phyloP scores from a whole-genome alignment of 2,888 invertebrate species.

The Thera britannica region DNA sequence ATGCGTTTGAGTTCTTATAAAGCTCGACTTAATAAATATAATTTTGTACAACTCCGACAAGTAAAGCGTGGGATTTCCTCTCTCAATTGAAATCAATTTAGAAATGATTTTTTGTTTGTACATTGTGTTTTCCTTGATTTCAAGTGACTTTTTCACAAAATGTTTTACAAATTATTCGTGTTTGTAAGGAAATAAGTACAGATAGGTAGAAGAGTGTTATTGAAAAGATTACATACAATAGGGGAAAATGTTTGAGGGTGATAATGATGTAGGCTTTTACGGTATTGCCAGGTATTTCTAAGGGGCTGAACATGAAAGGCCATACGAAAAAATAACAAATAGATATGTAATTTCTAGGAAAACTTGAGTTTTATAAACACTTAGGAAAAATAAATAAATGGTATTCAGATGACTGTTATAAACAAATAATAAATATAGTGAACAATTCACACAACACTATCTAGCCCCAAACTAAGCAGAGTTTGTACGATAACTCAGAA shows the following conservation, averaged over 20 bases:
- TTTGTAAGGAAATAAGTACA: background rate
- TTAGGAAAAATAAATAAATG: no score
- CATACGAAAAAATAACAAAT: no score
- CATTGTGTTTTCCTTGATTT: background rate
- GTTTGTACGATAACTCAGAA: no score
- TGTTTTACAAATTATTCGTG: background rate
- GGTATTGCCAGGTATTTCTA: background rate
- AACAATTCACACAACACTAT: no score
- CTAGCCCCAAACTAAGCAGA: no score
- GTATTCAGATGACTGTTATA: no score
- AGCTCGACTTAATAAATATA: constrained; percentile 5
- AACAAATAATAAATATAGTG: no score
- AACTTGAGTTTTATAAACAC: no score
- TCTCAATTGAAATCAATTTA: background rate
- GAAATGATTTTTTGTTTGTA: no score
- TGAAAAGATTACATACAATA: constrained; percentile 2
- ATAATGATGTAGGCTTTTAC: background rate
- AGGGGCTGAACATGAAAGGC: background rate
- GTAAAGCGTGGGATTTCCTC: background rate
- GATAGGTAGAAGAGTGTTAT: background rate
- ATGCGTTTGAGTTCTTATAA: no score
- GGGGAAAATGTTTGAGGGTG: background rate
- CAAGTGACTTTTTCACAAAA: background rate
- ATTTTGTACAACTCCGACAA: background rate
- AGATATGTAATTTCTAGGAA: no score